Evolutionary conservation across 2,888 invertebrate species (phyloP).

Genomic region (Eupsilia transversa): DNA sequence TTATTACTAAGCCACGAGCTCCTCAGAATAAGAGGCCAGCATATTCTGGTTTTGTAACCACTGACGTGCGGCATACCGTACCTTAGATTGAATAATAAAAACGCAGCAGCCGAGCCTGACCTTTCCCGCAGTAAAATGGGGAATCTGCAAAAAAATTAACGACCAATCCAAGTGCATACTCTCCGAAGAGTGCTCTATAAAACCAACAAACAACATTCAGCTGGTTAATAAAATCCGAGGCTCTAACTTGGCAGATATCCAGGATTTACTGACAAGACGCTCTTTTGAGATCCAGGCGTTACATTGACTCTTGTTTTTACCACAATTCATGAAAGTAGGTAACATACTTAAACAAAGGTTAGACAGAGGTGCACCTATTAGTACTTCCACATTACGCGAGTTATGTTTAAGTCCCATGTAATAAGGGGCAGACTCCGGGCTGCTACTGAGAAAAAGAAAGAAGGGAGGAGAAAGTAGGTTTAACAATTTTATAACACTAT

Average conservation of each 20-base stretch:
- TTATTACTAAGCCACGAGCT: too few species aligned
- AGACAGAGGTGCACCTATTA: background rate
- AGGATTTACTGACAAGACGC: background rate
- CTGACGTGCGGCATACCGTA: background rate
- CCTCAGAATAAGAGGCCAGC: too few species aligned
- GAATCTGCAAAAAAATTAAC: slow-evolving; percentile 12
- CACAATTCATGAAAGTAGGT: background rate
- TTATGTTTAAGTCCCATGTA: background rate
- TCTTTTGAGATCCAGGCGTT: background rate
- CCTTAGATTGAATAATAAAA: slow-evolving; percentile 10
- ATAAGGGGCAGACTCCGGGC: background rate
- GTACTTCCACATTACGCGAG: background rate
- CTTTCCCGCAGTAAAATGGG: slow-evolving; percentile 7
- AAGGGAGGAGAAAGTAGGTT: too few species aligned
- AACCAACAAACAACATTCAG: slow-evolving; percentile 15
- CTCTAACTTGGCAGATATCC: slow-evolving; percentile 13
- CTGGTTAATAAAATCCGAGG: slow-evolving; percentile 22
- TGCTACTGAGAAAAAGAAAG: background rate
- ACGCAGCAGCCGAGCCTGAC: background rate
- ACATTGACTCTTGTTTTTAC: background rate
- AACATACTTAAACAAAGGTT: background rate
- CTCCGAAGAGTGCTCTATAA: slow-evolving; percentile 25
- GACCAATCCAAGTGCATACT: slow-evolving; percentile 12
- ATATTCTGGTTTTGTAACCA: background rate
- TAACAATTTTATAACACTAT: background rate